Evolutionary conservation across 2,113 vertebrate genomes (phyloP), one percentile per base, ranked within the genome.

Genomic region (Lophura nycthemera): DNA sequence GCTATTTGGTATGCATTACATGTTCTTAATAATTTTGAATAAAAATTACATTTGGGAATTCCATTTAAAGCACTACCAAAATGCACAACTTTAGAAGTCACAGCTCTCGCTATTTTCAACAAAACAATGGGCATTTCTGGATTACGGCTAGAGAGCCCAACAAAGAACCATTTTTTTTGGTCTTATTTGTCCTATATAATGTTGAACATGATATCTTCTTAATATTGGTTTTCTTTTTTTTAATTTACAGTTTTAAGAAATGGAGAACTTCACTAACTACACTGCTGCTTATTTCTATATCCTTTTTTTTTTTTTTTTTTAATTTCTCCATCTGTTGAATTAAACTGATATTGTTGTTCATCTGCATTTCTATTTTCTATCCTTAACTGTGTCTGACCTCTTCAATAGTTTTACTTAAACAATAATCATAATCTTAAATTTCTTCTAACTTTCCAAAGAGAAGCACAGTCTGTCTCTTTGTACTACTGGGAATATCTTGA

Each of bases 241-340:
- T 29, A 59, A 32, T 64, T 89, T 75, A 69, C 16, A 85, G 3
- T 25, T 64, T 67, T 83, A 85, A 76, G 63, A 89, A 86, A 36
- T 11, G 7, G 59, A 76, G 43, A 87, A 92, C 47, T 79, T 45
- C 48, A 84, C 45, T 75, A 86, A 67, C 52, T 78, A 10, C 71
- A 74, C 38, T 30, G 32, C 43, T 84, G 34, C 3, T 3, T 63
- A 67, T 74, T 87, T 89, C 66, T 42, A 3, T 76, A 36, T 32
- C 43, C 34, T 36, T 11, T 11, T 22, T 0, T 0, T 22, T 0
- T 0, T 22, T 83, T 34, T 29, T 74, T 91, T 21, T 3, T 11
- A 32, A 54, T 19, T 72, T 78, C 25, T 54, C 57, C 34, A n/a
- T 71, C 65, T 83, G 19, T 2, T 65, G 34, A 88, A 74, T 83